These are phyloP conservation scores for Apantesis nais DNA, from an alignment of 2,888 invertebrate species.

Conservation along the genomic window DNA sequence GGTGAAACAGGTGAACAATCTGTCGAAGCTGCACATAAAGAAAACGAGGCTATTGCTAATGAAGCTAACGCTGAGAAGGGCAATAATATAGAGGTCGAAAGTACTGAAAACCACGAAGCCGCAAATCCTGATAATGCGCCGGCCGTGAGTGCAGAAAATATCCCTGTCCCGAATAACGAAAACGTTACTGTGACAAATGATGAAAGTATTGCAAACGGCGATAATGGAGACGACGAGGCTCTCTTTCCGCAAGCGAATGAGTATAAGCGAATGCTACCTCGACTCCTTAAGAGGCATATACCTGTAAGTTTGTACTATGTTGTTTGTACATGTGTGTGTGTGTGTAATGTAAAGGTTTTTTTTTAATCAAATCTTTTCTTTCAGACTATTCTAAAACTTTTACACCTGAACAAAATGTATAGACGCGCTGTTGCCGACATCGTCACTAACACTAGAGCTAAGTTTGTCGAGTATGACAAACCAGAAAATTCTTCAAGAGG, in stretches of 20 bases:
- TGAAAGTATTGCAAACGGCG: not conserved
- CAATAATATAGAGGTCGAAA: not conserved
- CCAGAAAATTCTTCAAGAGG: not conserved
- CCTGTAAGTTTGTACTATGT: constrained; percentile 57
- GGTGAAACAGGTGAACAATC: constrained; percentile 11
- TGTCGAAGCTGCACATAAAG: constrained; percentile 11
- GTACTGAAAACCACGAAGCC: not conserved
- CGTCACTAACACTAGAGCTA: constrained; percentile 14
- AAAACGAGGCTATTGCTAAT: not conserved
- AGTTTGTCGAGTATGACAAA: not conserved
- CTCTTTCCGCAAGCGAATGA: constrained; percentile 6
- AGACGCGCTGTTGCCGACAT: constrained; percentile 24
- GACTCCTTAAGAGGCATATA: constrained; percentile 54
- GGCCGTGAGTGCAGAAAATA: no score
- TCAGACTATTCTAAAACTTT: constrained; percentile 44
- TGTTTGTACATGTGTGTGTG: not conserved
- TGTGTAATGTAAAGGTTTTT: not conserved
- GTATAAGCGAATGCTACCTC: constrained; percentile 45
- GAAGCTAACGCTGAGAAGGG: not conserved
- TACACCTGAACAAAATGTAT: constrained; percentile 41
- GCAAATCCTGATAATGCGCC: not conserved
- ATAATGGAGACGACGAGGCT: not conserved
- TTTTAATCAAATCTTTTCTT: not conserved
- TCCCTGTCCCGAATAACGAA: not conserved
- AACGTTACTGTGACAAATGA: not conserved